Evolutionary conservation across 2,113 vertebrate species (phyloP).

Genomic region (Peromyscus leucopus): DNA sequence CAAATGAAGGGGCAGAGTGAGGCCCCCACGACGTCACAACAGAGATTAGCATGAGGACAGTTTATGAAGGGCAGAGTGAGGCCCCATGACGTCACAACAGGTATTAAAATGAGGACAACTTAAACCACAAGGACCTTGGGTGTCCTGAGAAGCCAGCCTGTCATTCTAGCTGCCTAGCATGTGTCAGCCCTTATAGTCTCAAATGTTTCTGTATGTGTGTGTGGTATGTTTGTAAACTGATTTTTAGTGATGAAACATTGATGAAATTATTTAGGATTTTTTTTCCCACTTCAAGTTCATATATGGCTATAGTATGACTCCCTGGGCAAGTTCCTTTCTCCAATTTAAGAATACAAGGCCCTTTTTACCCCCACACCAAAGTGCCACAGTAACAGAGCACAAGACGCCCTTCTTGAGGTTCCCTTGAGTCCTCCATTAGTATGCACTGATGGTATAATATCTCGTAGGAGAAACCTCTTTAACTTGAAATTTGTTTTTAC

Average conservation of each 20-base stretch:
- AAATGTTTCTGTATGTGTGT: neutral
- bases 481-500: slow-evolving; percentile 55
- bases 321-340: slow-evolving; percentile 25
- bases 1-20: neutral
- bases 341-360: slow-evolving; percentile 51
- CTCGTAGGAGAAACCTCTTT: slow-evolving; percentile 23
- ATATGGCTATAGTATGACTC: slow-evolving; percentile 28
- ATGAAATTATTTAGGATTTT: neutral
- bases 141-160: neutral
- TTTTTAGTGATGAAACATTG: neutral
- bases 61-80: neutral
- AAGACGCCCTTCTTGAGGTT: slow-evolving; percentile 5
- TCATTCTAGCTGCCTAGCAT: neutral
- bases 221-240: slow-evolving; percentile 8
- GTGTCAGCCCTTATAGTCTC: neutral
- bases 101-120: neutral
- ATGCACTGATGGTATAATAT: slow-evolving; percentile 36
- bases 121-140: neutral
- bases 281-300: slow-evolving; percentile 35
- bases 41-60: neutral
- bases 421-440: neutral
- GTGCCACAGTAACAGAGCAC: neutral
- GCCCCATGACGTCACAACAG: neutral
- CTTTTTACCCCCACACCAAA: slow-evolving; percentile 22
- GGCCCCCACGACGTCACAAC: neutral